A percentile compares a stretch with the other conserved stretches of the same genome.
Evolutionary conservation across 64 coral and sea anemone species (phyloP).

Genomic region (Hydrozoanthus tunicans): DNA sequence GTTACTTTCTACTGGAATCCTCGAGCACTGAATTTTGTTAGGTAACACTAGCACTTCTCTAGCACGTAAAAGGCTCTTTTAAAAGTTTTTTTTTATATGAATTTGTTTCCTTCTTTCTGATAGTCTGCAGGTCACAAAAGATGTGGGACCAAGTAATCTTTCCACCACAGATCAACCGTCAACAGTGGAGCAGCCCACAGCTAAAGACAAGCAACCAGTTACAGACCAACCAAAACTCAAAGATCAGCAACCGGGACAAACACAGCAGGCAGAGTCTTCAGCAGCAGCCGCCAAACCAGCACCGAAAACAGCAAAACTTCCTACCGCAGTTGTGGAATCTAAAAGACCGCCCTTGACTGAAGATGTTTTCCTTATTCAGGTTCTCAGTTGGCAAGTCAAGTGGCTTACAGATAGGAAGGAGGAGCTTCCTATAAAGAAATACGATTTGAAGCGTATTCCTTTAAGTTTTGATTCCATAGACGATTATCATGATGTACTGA

Average conservation of each 20-base stretch:
- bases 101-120: neutral
- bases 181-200: too few species aligned
- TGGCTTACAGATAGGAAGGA: conserved; percentile 5
- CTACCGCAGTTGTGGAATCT: neutral
- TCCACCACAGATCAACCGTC: neutral
- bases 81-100: too few species aligned
- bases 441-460: conserved; percentile 39
- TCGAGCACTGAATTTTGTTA: too few species aligned
- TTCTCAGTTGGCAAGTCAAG: conserved; percentile 30
- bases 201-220: neutral
- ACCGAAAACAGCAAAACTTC: conserved; percentile 10
- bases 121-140: neutral
- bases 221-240: neutral
- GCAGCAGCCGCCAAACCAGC: neutral
- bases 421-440: neutral
- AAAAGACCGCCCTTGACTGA: conserved; percentile 28
- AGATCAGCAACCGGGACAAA: neutral
- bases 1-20: too few species aligned
- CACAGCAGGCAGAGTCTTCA: neutral
- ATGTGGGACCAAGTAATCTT: neutral
- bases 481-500: conserved; percentile 18
- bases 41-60: too few species aligned
- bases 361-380: conserved; percentile 24
- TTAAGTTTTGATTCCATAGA: conserved; percentile 51
- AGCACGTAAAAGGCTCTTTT: too few species aligned